Percentiles rank a stretch among this genome's conserved stretches.
These are phyloP conservation scores for Pseudomyrmex flavicornis DNA, from an alignment of 1,140 invertebrate genomes.

Conservation along the genomic window DNA sequence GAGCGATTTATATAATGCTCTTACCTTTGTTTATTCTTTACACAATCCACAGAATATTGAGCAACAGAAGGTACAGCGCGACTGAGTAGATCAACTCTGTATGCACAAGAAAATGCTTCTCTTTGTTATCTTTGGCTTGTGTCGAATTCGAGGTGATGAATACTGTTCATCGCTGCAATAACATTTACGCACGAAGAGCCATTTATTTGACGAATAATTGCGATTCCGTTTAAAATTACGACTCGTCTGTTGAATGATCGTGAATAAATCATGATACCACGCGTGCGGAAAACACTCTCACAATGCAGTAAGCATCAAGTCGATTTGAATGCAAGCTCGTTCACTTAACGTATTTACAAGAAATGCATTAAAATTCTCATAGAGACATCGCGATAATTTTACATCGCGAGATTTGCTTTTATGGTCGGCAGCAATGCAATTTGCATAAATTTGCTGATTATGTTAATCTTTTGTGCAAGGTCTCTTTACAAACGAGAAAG, in stretches of 20 bases:
- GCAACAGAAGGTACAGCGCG: conserved; percentile 47
- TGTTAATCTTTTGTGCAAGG: conserved; percentile 21
- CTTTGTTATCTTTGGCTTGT: conserved; percentile 40
- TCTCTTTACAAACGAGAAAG: background rate
- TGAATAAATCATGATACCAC: conserved; percentile 21
- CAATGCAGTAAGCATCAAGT: conserved; percentile 6
- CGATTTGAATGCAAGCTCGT: conserved; percentile 58
- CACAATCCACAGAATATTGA: conserved; percentile 55
- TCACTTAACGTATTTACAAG: conserved; percentile 58
- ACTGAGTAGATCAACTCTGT: conserved; percentile 11
- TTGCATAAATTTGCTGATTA: conserved; percentile 50
- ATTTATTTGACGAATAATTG: conserved; percentile 45
- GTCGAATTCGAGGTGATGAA: conserved; percentile 22
- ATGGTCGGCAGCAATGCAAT: background rate
- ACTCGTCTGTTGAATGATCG: conserved; percentile 2
- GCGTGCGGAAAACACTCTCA: conserved; percentile 2
- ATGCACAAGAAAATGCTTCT: conserved; percentile 34
- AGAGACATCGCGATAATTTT: conserved; percentile 27
- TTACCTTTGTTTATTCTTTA: conserved; percentile 46
- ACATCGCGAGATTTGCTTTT: background rate
- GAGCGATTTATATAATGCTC: conserved; percentile 27
- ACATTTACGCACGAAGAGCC: background rate
- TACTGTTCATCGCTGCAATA: conserved; percentile 35
- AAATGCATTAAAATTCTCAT: conserved; percentile 10
- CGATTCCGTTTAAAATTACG: conserved; percentile 52